Evolutionary conservation across 92 coral and sea anemone genomes (phyloP).

Genomic region (Hydrozoanthus gracilis): DNA sequence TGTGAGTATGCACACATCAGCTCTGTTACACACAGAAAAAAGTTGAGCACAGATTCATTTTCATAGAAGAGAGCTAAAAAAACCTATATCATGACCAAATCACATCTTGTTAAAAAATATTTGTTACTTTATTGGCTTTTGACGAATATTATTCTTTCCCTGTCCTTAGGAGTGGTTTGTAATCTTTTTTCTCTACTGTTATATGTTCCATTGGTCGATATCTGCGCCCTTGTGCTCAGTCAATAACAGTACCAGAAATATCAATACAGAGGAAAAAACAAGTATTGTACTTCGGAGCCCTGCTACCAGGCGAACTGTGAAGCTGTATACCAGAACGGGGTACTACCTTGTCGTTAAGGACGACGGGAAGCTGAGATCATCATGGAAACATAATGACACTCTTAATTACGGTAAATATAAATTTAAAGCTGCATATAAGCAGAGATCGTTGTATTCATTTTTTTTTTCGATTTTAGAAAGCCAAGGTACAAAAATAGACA

Average conservation of each 20-base stretch:
- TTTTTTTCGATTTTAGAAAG: not conserved
- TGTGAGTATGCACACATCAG: too few relatives aligned
- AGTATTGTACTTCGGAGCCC: not conserved
- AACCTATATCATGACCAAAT: too few relatives aligned
- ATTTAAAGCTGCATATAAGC: not conserved
- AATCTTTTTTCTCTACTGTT: not conserved
- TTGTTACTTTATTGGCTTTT: too few relatives aligned
- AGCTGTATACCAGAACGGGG: slow-evolving; percentile 16
- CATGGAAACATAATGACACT: not conserved
- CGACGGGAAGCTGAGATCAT: slow-evolving; percentile 9
- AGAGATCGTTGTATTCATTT: not conserved
- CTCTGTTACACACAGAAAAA: too few relatives aligned
- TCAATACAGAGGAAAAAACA: not conserved
- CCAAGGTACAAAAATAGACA: too few relatives aligned
- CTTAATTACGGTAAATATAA: slow-evolving; percentile 4
- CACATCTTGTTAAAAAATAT: too few relatives aligned
- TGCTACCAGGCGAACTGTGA: slow-evolving; percentile 6
- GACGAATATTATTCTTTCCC: not conserved
- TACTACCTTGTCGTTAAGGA: slow-evolving; percentile 29
- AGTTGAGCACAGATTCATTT: too few relatives aligned
- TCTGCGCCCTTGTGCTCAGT: not conserved
- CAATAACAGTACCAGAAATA: not conserved
- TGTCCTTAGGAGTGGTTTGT: not conserved
- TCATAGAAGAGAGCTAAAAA: too few relatives aligned
- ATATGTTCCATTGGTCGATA: slow-evolving; percentile 10